phyloP scores from a whole-genome alignment of 2,113 vertebrate genomes.

The Colinus virginianus region DNA sequence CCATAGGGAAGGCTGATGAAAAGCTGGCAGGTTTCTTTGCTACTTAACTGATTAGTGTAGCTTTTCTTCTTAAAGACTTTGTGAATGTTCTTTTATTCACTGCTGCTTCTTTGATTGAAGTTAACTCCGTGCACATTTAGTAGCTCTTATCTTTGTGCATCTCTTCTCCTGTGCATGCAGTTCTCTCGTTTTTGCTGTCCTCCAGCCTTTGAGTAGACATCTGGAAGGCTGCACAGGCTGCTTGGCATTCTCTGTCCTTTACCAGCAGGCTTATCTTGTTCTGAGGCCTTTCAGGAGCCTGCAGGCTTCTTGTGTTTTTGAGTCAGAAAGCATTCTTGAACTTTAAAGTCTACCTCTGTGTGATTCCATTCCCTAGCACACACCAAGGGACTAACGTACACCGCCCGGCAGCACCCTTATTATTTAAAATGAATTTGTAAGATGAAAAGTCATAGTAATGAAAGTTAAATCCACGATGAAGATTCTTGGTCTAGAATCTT shows the following conservation, averaged over 20 bases:
- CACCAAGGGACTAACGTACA: neutral
- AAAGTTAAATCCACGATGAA: neutral
- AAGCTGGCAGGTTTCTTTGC: neutral
- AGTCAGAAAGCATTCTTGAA: slow-evolving; percentile 15
- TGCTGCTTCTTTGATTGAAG: slow-evolving; percentile 6
- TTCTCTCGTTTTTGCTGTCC: neutral
- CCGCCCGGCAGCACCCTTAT: neutral
- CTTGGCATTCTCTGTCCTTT: slow-evolving; percentile 25
- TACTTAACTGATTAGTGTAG: neutral
- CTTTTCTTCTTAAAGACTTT: slow-evolving; percentile 4
- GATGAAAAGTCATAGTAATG: neutral
- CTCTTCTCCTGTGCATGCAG: neutral
- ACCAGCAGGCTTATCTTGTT: slow-evolving; percentile 17
- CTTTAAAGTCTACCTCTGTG: neutral
- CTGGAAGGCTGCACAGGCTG: neutral
- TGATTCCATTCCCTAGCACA: slow-evolving; percentile 3
- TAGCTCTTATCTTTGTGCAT: neutral
- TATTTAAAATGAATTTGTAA: slow-evolving; percentile 13
- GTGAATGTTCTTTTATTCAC: neutral
- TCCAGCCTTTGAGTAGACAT: neutral
- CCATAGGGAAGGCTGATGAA: neutral
- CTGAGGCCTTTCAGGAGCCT: slow-evolving; percentile 11
- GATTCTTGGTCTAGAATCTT: neutral
- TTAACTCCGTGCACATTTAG: neutral
- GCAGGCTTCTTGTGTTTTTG: neutral